phyloP scores from a whole-genome alignment of 92 coral and sea anemone genomes.

The Diadumene lineata region DNA sequence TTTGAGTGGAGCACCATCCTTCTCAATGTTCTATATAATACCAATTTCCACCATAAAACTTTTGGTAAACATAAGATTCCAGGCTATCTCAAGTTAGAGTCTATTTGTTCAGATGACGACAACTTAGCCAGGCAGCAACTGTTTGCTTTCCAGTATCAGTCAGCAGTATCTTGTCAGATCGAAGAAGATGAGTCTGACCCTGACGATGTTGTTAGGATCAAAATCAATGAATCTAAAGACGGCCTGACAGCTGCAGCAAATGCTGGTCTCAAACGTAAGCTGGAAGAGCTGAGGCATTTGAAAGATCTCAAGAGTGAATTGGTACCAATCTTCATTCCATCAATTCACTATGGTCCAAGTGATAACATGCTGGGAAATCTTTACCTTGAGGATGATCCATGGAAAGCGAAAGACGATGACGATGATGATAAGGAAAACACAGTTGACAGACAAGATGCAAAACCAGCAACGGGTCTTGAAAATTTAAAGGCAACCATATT shows the following conservation, averaged over 20 bases:
- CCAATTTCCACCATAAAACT: neutral
- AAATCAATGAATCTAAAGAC: neutral
- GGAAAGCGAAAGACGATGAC: constrained; percentile 21
- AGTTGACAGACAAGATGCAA: neutral
- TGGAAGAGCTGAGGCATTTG: constrained; percentile 10
- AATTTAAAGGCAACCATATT: constrained; percentile 25
- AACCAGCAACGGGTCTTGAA: constrained; percentile 14
- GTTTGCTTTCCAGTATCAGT: constrained; percentile 44
- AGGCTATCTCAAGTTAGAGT: neutral
- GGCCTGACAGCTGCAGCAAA: neutral
- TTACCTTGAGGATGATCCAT: constrained; percentile 52
- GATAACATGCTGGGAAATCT: constrained; percentile 35
- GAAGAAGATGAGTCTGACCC: neutral
- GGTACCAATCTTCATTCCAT: constrained; percentile 52
- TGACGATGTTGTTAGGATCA: constrained; percentile 17
- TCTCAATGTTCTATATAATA: constrained; percentile 23
- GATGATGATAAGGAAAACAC: neutral
- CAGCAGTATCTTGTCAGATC: constrained; percentile 22
- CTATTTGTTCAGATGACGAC: neutral
- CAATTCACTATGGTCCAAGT: constrained; percentile 44
- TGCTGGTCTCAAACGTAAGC: constrained; percentile 7
- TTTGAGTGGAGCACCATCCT: constrained; percentile 35
- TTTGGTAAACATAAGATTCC: neutral
- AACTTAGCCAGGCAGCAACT: constrained; percentile 24
- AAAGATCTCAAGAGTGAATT: constrained; percentile 35